These are phyloP conservation scores for Hypotaenidia philippensis DNA, from an alignment of 2,797 vertebrate genomes.

Conservation along the genomic window DNA sequence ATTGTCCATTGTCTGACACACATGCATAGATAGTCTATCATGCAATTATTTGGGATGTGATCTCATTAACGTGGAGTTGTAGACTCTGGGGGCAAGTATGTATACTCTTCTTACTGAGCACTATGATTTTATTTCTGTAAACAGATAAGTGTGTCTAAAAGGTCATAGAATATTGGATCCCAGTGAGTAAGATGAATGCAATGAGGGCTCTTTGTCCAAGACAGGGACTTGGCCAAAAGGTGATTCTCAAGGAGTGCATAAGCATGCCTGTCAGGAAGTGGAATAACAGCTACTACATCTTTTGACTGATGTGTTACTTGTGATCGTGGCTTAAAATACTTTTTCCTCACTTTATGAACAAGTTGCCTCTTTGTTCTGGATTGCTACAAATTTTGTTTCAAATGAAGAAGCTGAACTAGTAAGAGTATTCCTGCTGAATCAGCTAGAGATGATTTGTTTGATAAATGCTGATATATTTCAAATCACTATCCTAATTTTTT, in stretches of 20 bases:
- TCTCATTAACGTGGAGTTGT: background rate
- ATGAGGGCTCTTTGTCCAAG: background rate
- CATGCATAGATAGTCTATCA: background rate
- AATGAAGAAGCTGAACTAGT: background rate
- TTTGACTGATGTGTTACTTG: background rate
- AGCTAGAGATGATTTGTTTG: background rate
- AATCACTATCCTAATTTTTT: background rate
- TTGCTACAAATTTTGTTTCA: background rate
- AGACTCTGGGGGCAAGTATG: background rate
- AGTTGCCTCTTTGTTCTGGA: background rate
- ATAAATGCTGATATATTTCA: background rate
- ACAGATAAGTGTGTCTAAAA: background rate
- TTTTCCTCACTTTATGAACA: background rate
- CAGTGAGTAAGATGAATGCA: background rate
- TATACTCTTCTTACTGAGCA: background rate
- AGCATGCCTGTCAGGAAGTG: background rate
- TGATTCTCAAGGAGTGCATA: background rate
- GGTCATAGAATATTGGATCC: background rate
- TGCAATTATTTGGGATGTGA: background rate
- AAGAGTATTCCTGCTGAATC: background rate
- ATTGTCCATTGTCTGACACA: background rate
- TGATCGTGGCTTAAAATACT: background rate
- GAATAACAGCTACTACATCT: background rate
- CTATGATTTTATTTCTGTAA: background rate
- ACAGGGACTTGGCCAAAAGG: background rate